These are phyloP conservation scores for Andrena fulva DNA, from an alignment of 2,888 invertebrate species.

Conservation along the genomic window DNA sequence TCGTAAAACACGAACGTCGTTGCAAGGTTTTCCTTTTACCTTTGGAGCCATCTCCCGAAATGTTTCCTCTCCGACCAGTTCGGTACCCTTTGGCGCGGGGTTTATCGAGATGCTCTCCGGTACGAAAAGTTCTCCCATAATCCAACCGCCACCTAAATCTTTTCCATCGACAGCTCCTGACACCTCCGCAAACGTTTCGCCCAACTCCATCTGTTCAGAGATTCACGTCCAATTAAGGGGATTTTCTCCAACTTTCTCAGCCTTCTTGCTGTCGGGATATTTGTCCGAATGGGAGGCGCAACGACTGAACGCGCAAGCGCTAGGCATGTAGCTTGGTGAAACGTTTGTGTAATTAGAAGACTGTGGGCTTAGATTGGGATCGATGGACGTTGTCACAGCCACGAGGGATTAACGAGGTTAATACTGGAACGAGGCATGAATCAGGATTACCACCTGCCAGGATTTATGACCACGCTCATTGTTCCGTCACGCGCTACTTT, in stretches of 20 bases:
- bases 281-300: too few species aligned
- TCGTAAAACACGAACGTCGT: not conserved
- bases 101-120: not conserved
- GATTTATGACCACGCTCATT: conserved; percentile 53
- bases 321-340: not conserved
- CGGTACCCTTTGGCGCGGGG: not conserved
- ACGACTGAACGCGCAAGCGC: too few species aligned
- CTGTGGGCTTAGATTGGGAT: conserved; percentile 52
- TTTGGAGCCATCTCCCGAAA: conserved; percentile 1
- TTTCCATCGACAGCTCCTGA: not conserved
- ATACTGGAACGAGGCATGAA: conserved; percentile 66
- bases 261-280: too few species aligned
- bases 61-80: not conserved
- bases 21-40: conserved; percentile 11
- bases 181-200: not conserved
- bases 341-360: conserved; percentile 22
- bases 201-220: not conserved
- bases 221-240: not conserved
- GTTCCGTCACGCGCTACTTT: conserved; percentile 54
- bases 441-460: conserved; percentile 71
- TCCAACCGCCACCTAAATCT: not conserved
- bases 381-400: conserved; percentile 46
- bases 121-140: not conserved
- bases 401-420: conserved; percentile 63
- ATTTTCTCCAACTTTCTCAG: not conserved